Conservation (phyloP, 2,797 vertebrate genomes). For the Odontamblyopus lacepedii region DNA sequence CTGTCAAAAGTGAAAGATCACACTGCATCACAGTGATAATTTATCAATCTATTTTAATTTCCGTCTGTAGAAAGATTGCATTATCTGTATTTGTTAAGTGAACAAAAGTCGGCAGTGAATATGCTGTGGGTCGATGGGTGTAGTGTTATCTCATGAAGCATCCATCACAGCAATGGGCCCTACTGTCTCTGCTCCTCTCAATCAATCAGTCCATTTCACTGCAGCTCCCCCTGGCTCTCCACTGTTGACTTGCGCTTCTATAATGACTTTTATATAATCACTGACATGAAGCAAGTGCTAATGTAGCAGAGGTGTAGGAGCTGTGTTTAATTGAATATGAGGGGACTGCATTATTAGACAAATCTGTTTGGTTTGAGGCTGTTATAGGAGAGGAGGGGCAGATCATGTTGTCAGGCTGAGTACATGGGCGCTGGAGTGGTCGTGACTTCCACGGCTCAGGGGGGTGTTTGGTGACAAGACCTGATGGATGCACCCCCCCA, state of each 20-base stretch:
- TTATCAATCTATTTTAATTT: conserved; percentile 30
- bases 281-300: conserved; percentile 59
- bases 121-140: conserved; percentile 24
- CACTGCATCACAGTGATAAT: conserved; percentile 15
- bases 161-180: conserved; percentile 53
- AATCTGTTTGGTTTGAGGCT: conserved; percentile 39
- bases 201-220: conserved; percentile 67
- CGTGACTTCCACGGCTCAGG: conserved; percentile 39
- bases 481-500: conserved; percentile 50
- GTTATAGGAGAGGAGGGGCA: conserved; percentile 38
- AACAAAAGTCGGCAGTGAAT: conserved; percentile 43
- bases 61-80: background rate
- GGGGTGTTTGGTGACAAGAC: conserved; percentile 46
- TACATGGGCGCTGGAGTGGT: conserved; percentile 31
- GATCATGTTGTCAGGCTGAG: conserved; percentile 54
- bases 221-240: conserved; percentile 58
- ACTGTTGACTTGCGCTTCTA: conserved; percentile 49
- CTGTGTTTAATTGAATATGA: conserved; percentile 66
- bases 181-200: conserved; percentile 45
- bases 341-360: conserved; percentile 46
- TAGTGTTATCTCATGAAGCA: conserved; percentile 48
- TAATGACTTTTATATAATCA: conserved; percentile 72
- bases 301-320: conserved; percentile 51
- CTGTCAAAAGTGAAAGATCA: conserved; percentile 22
- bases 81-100: conserved; percentile 33